phyloP scores from a whole-genome alignment of 2,888 invertebrate genomes.

The Idaea straminata region DNA sequence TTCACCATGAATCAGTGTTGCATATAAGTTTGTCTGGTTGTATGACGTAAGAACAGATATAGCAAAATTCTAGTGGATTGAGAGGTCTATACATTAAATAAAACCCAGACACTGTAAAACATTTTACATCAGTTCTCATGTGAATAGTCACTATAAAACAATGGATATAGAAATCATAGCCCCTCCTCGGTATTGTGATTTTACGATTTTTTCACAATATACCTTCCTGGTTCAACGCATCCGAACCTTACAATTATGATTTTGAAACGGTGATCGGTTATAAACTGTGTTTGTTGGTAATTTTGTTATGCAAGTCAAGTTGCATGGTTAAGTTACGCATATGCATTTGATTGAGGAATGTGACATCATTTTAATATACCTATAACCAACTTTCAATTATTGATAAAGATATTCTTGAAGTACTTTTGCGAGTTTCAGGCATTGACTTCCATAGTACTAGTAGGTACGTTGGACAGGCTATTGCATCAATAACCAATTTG shows the following conservation, averaged over 20 bases:
- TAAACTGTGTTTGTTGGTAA: neutral
- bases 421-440: too few species aligned
- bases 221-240: constrained; percentile 40
- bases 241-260: constrained; percentile 11
- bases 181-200: constrained; percentile 33
- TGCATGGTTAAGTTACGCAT: neutral
- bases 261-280: neutral
- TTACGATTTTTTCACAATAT: constrained; percentile 13
- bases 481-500: too few species aligned
- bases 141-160: constrained; percentile 24
- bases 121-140: neutral
- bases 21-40: too few species aligned
- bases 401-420: too few species aligned
- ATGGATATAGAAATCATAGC: constrained; percentile 24
- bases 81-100: neutral
- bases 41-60: too few species aligned
- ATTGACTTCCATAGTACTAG: too few species aligned
- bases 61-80: too few species aligned
- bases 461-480: too few species aligned
- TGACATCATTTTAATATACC: neutral
- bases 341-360: neutral
- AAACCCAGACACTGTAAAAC: neutral
- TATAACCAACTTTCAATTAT: too few species aligned
- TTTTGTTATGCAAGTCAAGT: neutral
- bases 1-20: too few species aligned